These are phyloP conservation scores for Galagoides demidoff DNA, from an alignment of 2,797 vertebrate species.

Conservation along the genomic window DNA sequence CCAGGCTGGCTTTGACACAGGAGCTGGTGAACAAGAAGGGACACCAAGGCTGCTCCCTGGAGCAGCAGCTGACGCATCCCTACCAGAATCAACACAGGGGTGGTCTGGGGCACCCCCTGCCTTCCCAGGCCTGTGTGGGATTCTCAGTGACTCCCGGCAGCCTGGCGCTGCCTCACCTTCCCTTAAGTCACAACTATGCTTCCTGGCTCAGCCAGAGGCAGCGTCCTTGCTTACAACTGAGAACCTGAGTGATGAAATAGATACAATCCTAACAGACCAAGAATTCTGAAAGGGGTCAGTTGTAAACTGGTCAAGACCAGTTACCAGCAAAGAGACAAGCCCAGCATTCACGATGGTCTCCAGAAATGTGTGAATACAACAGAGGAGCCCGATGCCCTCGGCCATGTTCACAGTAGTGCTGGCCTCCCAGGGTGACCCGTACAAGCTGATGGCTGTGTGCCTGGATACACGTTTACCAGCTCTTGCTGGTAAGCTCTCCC, in stretches of 20 bases:
- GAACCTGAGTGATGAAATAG: neutral
- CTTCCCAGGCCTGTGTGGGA: accelerated
- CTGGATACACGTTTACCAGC: accelerated
- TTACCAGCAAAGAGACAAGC: no score
- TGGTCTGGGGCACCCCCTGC: neutral
- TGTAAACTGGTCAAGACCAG: neutral
- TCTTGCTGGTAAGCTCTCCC: neutral
- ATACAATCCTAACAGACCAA: no score
- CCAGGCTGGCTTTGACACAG: neutral
- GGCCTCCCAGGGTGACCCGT: accelerated
- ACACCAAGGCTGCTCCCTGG: accelerated
- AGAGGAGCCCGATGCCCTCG: accelerated
- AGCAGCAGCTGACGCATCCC: accelerated
- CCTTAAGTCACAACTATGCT: neutral
- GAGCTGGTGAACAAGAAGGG: accelerated
- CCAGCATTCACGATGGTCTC: accelerated
- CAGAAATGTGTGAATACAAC: neutral
- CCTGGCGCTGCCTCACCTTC: accelerated
- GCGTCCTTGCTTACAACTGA: neutral
- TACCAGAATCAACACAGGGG: neutral
- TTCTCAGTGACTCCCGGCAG: neutral
- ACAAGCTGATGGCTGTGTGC: neutral
- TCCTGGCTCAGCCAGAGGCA: neutral
- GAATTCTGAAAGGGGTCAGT: neutral
- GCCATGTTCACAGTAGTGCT: accelerated